Base-by-base conservation (phyloP, 1,140 invertebrate species). In the Bombus polaris region DNA sequence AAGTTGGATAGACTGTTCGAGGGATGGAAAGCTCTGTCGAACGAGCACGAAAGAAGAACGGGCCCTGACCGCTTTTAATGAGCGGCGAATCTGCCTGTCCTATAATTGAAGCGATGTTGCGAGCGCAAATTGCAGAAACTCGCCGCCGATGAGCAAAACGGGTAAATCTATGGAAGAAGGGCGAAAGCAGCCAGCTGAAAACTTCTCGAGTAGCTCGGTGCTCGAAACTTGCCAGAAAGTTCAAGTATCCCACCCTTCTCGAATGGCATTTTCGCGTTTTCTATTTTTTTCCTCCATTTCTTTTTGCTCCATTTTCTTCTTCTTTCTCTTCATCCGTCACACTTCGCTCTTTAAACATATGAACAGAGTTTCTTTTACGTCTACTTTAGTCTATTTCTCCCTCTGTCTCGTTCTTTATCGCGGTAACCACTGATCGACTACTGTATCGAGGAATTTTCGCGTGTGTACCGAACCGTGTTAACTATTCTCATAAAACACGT, bases 81-180 rank as follows among this genome's bases (percentile, higher is more conserved):
- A 90, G 85, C 88, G 85, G 73, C 83, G 88, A 90, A 90, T 89
- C 80, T 78, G 79, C 77, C 84, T 87, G 85, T 90, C 76, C 59
- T 89, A 90, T 90, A 90, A 89, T 90, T 90, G 88, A 90, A 90
- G 88, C 81, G 81, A 90, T 89, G 88, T 89, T 89, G 81, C 77
- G 85, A 84, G 88, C 81, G 76, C 73, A 83, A 87, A 87, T 89
- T 87, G 88, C 88, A 89, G 77, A 62, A 86, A 90, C 66, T 76
- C 73, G 37, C 42, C 66, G 68, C 47, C 62, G 59, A 73, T 65
- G 81, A 75, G 44, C 83, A 57, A 73, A 62, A 59, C 57, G 59
- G 59, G 57, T 12, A 47, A 85, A 78, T 77, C 65, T 42, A 78
- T 35, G 62, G 81, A 9, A 39, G 39, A 10, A 25, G 62, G 28